These are phyloP conservation scores for Tursiops truncatus DNA, from an alignment of 2,113 vertebrate genomes.

Conservation along the genomic window DNA sequence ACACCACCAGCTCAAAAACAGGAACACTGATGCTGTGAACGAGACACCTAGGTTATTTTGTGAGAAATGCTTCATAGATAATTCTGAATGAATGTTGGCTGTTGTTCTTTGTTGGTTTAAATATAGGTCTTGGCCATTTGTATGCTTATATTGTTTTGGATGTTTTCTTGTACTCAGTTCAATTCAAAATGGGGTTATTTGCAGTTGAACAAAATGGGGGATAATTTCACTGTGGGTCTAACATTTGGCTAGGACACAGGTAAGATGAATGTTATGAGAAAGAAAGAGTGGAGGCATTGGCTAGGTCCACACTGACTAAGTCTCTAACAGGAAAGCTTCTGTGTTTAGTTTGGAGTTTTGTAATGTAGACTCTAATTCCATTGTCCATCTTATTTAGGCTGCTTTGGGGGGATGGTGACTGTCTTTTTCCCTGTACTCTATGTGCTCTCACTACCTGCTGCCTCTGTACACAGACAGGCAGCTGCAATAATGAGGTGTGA, in stretches of 20 bases:
- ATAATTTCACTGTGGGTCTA: background rate
- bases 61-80: background rate
- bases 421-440: background rate
- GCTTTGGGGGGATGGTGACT: background rate
- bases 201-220: background rate
- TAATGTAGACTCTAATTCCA: background rate
- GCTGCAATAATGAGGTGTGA: background rate
- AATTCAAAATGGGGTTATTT: background rate
- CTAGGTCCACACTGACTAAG: background rate
- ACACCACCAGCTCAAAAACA: background rate
- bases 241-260: background rate
- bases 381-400: background rate
- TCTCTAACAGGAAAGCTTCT: background rate
- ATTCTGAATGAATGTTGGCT: background rate
- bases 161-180: background rate
- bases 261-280: background rate
- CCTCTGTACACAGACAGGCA: conserved; percentile 19
- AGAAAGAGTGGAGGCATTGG: no score
- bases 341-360: background rate
- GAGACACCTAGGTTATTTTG: background rate
- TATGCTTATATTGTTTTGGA: background rate
- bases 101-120: background rate
- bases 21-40: background rate
- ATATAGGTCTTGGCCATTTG: background rate
- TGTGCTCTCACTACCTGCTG: background rate